Evolutionary conservation across 1,140 invertebrate genomes (phyloP).

Genomic region (Nasonia longicornis): DNA sequence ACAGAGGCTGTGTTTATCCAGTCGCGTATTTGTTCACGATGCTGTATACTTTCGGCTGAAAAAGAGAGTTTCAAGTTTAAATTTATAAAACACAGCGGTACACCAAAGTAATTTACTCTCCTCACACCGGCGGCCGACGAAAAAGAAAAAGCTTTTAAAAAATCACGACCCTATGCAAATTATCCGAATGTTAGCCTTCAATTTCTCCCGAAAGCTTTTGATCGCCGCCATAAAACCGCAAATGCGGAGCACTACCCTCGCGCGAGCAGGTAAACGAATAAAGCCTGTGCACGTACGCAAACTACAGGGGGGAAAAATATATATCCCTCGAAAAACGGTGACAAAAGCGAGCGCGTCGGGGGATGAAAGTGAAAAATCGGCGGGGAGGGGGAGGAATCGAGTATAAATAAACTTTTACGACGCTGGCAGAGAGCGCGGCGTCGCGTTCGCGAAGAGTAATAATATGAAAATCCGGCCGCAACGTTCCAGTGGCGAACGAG

Average conservation of each 20-base stretch:
- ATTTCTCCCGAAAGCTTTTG: slow-evolving; percentile 8
- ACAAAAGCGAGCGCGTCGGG: background rate
- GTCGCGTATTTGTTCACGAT: no score
- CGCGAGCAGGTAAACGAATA: slow-evolving; percentile 2
- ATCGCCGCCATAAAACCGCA: background rate
- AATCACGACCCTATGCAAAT: slow-evolving; percentile 7
- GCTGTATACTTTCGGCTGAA: no score
- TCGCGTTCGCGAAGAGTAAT: slow-evolving; percentile 28
- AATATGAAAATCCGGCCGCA: slow-evolving; percentile 48
- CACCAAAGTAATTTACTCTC: no score
- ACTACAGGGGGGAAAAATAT: background rate
- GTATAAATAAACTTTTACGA: slow-evolving; percentile 27
- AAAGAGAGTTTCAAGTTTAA: no score
- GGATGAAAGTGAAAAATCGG: background rate
- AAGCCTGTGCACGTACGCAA: background rate
- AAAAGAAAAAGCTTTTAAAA: slow-evolving; percentile 3
- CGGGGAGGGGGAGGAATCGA: background rate
- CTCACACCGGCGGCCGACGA: no score
- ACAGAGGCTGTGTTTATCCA: no score
- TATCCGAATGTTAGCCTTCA: background rate
- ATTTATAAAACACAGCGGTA: no score
- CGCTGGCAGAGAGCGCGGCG: background rate
- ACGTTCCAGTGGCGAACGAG: slow-evolving; percentile 30
- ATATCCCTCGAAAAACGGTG: background rate
- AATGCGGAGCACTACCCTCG: background rate